Percentiles rank a stretch among this genome's conserved stretches.
These are phyloP conservation scores for Brienomyrus longianalis DNA, from an alignment of 2,113 vertebrate genomes.

Conservation along the genomic window DNA sequence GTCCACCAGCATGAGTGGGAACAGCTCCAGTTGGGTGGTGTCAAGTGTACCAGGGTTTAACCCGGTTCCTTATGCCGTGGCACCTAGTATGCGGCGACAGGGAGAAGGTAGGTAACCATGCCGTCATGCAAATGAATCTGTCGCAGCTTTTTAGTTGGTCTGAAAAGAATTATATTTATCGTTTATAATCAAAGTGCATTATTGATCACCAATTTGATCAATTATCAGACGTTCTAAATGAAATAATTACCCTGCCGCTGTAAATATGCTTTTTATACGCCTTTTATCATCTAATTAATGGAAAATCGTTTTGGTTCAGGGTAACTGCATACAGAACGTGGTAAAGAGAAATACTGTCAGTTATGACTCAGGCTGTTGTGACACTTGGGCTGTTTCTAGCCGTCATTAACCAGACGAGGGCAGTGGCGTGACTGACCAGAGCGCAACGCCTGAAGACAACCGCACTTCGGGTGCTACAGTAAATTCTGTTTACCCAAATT, in stretches of 20 bases:
- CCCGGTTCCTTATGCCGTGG: neutral
- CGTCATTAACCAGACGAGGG: neutral
- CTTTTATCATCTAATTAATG: neutral
- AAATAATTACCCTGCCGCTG: neutral
- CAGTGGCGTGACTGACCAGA: conserved; percentile 2
- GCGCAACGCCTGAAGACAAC: neutral
- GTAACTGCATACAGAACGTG: neutral
- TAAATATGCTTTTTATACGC: neutral
- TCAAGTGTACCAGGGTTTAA: neutral
- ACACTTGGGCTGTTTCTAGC: neutral
- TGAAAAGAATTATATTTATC: neutral
- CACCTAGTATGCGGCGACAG: neutral
- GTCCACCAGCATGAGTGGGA: neutral
- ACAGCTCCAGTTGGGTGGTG: neutral
- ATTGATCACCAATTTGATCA: neutral
- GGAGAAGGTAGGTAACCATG: neutral
- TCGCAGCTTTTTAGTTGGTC: neutral
- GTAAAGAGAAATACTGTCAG: neutral
- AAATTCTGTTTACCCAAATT: neutral
- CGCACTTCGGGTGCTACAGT: no score
- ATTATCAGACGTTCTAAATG: neutral
- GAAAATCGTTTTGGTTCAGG: neutral
- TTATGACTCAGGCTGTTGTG: neutral
- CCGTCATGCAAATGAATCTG: neutral
- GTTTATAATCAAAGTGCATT: neutral